A percentile compares a stretch with the other conserved stretches of the same genome.
Evolutionary conservation across 2,797 vertebrate species (phyloP).

Genomic region (Spinus olivaceus): DNA sequence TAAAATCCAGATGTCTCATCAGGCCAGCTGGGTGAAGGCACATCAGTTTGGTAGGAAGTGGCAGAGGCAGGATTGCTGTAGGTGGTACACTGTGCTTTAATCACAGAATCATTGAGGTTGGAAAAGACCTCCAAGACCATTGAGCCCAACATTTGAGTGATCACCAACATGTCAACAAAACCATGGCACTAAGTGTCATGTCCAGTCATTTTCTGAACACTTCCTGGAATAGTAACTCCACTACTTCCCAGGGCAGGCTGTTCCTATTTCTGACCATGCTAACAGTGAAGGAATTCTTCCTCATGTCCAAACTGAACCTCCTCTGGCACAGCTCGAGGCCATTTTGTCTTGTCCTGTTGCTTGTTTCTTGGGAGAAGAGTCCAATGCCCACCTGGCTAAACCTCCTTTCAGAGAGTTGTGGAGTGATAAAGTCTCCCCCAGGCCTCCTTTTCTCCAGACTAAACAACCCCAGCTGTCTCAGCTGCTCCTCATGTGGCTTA

Average conservation of each 20-base stretch:
- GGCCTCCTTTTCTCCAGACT: background rate
- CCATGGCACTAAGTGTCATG: too few relatives aligned
- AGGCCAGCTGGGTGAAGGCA: background rate
- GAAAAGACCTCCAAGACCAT: background rate
- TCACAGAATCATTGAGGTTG: background rate
- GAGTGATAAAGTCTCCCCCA: background rate
- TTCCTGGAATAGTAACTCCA: background rate
- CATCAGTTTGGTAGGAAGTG: background rate
- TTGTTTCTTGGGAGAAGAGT: background rate
- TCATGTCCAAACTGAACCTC: background rate
- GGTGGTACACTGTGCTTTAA: background rate
- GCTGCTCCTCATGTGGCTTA: background rate
- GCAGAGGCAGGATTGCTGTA: background rate
- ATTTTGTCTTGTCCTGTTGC: background rate
- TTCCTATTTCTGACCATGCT: background rate
- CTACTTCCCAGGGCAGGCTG: background rate
- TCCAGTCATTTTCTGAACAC: background rate
- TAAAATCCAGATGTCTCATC: background rate
- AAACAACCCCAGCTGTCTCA: background rate
- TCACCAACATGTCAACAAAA: background rate
- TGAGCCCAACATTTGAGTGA: background rate
- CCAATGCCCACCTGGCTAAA: background rate
- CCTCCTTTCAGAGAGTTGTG: background rate
- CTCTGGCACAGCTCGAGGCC: background rate
- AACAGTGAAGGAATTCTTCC: background rate